Percentiles rank a stretch among this genome's conserved stretches.
Conservation (phyloP, 2,888 invertebrate species). For the Lasiommata megera region DNA sequence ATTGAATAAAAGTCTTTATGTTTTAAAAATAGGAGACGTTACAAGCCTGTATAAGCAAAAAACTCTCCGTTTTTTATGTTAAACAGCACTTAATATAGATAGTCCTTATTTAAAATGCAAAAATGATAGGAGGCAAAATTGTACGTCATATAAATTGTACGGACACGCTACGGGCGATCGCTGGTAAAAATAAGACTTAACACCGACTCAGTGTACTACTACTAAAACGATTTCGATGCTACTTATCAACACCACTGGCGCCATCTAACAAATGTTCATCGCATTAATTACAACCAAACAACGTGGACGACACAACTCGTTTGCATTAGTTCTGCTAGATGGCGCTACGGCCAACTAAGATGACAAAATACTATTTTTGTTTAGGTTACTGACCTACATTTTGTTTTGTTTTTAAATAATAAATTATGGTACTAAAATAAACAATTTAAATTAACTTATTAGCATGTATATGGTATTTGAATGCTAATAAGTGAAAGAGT, state of each 20-base stretch:
- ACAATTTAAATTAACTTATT: too few species aligned
- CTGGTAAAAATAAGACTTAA: background rate
- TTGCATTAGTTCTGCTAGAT: slow-evolving; percentile 42
- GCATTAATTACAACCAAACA: slow-evolving; percentile 30
- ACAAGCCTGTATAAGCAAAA: too few species aligned
- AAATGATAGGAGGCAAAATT: too few species aligned
- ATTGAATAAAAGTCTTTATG: too few species aligned
- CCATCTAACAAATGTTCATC: slow-evolving; percentile 42
- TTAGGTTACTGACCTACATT: slow-evolving; percentile 3
- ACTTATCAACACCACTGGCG: slow-evolving; percentile 34
- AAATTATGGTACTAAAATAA: background rate
- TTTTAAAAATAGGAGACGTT: too few species aligned
- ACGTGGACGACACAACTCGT: slow-evolving; percentile 24
- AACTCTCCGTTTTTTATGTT: too few species aligned
- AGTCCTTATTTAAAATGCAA: too few species aligned
- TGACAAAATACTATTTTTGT: background rate
- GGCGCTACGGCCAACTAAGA: slow-evolving; percentile 31
- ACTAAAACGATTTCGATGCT: background rate
- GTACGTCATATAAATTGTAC: too few species aligned
- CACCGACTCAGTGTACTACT: background rate
- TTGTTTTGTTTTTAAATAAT: background rate
- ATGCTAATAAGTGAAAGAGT: too few species aligned
- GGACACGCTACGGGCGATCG: too few species aligned
- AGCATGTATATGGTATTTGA: too few species aligned
- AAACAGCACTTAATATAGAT: too few species aligned